Evolutionary conservation across 2,113 vertebrate species (phyloP).

Genomic region (Hemiscyllium ocellatum): DNA sequence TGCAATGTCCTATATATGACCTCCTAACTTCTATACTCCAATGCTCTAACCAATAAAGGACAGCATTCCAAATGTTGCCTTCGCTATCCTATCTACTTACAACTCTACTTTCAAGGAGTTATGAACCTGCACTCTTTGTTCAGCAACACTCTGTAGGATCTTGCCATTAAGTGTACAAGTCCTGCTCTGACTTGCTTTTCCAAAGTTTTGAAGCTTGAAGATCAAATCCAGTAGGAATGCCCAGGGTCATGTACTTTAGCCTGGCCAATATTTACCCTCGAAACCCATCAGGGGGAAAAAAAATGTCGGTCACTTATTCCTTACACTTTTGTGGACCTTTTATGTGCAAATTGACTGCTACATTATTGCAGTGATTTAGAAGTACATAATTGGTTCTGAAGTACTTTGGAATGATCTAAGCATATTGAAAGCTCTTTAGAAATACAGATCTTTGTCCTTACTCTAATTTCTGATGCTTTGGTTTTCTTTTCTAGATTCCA

Average conservation of each 20-base stretch:
- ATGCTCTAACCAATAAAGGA: too few relatives aligned
- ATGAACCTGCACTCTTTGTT: too few relatives aligned
- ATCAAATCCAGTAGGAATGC: neutral
- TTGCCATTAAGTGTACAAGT: too few relatives aligned
- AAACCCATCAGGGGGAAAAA: neutral
- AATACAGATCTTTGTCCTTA: neutral
- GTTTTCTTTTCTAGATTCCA: conserved; percentile 42
- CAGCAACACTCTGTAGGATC: too few relatives aligned
- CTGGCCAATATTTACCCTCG: neutral
- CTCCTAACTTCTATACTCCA: too few relatives aligned
- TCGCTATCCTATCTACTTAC: too few relatives aligned
- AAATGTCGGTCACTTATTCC: neutral
- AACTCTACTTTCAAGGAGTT: too few relatives aligned
- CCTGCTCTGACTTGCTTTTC: too few relatives aligned
- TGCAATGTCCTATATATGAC: too few relatives aligned
- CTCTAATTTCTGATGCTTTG: neutral
- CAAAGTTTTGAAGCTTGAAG: neutral
- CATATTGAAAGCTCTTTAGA: neutral
- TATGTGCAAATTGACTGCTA: neutral
- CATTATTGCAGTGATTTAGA: neutral
- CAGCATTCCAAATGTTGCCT: too few relatives aligned
- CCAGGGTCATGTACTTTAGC: neutral
- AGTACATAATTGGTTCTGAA: neutral
- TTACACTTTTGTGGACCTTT: neutral
- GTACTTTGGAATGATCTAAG: neutral